Conservation (phyloP, 30 jellyfish, hydroid and myxozoan species). For the Aurelia sp. region DNA sequence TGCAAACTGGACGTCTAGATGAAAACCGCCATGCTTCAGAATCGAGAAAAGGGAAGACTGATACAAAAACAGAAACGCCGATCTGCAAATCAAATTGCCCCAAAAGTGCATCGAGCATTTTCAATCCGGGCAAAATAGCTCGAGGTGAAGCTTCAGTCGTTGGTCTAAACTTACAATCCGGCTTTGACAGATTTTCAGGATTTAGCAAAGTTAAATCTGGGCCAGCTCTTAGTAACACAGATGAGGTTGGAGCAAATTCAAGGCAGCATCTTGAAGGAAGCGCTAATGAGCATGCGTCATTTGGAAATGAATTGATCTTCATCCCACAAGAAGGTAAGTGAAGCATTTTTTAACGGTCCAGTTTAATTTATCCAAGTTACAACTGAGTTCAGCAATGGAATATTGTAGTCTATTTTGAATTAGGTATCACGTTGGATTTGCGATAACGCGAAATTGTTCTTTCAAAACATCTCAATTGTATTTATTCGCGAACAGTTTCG, state of each 20-base stretch:
- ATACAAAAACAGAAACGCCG: neutral
- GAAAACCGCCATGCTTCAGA: neutral
- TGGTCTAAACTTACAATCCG: conserved; percentile 41
- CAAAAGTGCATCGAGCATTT: neutral
- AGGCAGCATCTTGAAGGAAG: neutral
- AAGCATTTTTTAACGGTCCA: too few species aligned
- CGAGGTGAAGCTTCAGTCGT: conserved; percentile 11
- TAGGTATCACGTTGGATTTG: too few species aligned
- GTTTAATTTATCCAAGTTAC: too few species aligned
- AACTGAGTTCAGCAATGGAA: too few species aligned
- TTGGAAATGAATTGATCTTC: conserved; percentile 18
- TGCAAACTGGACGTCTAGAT: too few species aligned
- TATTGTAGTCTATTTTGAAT: too few species aligned
- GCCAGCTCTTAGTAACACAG: neutral
- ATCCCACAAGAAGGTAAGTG: conserved; percentile 36
- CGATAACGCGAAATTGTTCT: too few species aligned
- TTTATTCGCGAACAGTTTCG: too few species aligned
- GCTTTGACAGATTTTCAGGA: conserved; percentile 27
- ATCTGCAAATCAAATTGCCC: conserved; percentile 26
- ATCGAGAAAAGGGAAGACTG: neutral
- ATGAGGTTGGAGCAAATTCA: neutral
- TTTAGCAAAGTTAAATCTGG: neutral
- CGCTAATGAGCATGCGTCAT: neutral
- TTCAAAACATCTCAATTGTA: too few species aligned
- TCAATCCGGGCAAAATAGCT: neutral